These are phyloP conservation scores for Sinocyclocheilus anophthalmus DNA, from an alignment of 2,113 vertebrate genomes.

Conservation along the genomic window DNA sequence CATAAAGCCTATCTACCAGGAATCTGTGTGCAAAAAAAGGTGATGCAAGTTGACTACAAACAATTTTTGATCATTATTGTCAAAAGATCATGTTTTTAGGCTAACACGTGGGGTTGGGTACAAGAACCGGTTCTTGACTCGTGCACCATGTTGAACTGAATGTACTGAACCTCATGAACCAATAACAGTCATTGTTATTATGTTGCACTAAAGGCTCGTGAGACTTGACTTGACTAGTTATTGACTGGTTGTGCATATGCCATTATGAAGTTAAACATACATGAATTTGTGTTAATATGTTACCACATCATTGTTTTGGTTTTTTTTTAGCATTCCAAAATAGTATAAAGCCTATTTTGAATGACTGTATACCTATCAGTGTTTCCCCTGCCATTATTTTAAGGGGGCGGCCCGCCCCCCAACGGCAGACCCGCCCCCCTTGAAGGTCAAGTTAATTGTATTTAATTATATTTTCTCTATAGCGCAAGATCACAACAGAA, in stretches of 20 bases:
- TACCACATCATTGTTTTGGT: background rate
- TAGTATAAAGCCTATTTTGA: background rate
- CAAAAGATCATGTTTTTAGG: background rate
- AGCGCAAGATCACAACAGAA: too few relatives aligned
- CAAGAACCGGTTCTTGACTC: background rate
- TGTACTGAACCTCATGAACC: background rate
- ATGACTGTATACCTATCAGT: background rate
- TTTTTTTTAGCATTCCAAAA: background rate
- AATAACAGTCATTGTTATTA: background rate
- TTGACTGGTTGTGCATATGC: background rate
- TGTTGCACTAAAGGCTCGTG: background rate
- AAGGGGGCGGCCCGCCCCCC: too few relatives aligned
- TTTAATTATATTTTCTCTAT: too few relatives aligned
- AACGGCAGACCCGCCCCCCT: too few relatives aligned
- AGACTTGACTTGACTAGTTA: background rate
- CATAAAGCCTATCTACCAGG: slow-evolving; percentile 12
- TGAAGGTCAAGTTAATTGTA: too few relatives aligned
- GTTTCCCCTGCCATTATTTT: too few relatives aligned
- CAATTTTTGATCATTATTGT: background rate
- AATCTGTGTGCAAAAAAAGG: background rate
- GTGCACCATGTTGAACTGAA: background rate
- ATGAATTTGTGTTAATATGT: background rate
- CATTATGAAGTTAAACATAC: background rate
- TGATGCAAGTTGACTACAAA: slow-evolving; percentile 13
- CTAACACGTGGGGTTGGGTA: background rate